phyloP scores from a whole-genome alignment of 1,140 invertebrate genomes.

The Ceratina australensis region DNA sequence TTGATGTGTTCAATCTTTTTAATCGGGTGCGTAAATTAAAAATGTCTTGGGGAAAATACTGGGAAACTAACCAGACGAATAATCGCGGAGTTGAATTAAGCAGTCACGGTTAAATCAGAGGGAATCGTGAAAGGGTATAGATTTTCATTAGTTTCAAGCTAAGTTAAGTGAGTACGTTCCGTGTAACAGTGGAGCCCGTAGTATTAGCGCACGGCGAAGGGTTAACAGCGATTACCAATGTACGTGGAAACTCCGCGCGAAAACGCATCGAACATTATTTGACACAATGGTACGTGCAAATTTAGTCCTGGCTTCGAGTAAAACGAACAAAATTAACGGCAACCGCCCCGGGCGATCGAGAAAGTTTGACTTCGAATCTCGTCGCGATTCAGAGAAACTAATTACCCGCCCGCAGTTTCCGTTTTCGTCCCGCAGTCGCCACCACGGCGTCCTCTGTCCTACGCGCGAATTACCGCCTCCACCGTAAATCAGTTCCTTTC shows the following conservation, averaged over 20 bases:
- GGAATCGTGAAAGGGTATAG: background rate
- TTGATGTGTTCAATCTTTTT: too few relatives aligned
- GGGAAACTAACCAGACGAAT: background rate
- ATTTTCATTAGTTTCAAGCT: constrained; percentile 4
- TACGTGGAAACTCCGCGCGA: background rate
- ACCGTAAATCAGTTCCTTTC: constrained; percentile 18
- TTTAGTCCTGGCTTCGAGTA: constrained; percentile 25
- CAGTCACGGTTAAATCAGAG: background rate
- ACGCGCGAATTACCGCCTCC: background rate
- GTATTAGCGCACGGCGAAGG: background rate
- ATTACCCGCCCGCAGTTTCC: constrained; percentile 44
- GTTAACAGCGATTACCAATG: constrained; percentile 26
- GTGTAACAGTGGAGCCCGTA: background rate
- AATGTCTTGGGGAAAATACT: too few relatives aligned
- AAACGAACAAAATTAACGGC: constrained; percentile 53
- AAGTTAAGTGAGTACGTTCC: background rate
- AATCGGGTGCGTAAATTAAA: too few relatives aligned
- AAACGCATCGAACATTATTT: constrained; percentile 47
- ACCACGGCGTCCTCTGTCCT: background rate
- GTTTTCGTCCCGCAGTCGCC: constrained; percentile 16
- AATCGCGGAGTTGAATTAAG: background rate
- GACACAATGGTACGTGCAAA: constrained; percentile 39
- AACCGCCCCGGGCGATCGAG: constrained; percentile 51
- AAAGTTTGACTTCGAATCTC: constrained; percentile 58
- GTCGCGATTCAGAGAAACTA: constrained; percentile 53